These are phyloP conservation scores for Camponotus pennsylvanicus DNA, from an alignment of 1,140 invertebrate species.

Conservation along the genomic window DNA sequence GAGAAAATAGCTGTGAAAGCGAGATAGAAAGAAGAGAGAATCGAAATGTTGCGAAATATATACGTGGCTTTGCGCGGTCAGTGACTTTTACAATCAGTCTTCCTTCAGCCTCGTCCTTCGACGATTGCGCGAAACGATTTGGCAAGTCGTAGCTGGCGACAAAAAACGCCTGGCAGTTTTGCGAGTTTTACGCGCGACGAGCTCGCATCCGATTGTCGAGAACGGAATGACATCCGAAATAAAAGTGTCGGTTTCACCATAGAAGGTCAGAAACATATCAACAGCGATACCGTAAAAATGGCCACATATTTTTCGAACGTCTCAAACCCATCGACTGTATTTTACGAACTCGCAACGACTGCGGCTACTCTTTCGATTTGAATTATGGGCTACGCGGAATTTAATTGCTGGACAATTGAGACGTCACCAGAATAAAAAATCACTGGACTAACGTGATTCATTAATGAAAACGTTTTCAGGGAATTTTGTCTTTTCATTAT, in stretches of 20 bases:
- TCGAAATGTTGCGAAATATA: background rate
- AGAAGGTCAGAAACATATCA: slow-evolving; percentile 2
- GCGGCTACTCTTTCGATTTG: background rate
- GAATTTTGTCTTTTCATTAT: background rate
- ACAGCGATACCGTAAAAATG: slow-evolving; percentile 55
- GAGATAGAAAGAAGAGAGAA: background rate
- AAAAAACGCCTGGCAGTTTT: slow-evolving; percentile 23
- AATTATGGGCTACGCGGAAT: slow-evolving; percentile 26
- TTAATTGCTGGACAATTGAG: slow-evolving; percentile 40
- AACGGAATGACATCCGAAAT: slow-evolving; percentile 43
- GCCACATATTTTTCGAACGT: slow-evolving; percentile 57
- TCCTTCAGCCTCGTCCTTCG: background rate
- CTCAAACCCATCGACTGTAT: background rate
- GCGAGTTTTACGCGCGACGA: slow-evolving; percentile 61
- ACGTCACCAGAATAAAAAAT: background rate
- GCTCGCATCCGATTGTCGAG: slow-evolving; percentile 56
- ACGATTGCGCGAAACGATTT: slow-evolving; percentile 10
- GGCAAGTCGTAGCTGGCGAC: background rate
- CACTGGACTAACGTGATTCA: background rate
- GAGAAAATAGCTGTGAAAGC: slow-evolving; percentile 36
- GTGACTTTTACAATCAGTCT: slow-evolving; percentile 8
- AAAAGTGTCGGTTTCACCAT: slow-evolving; percentile 41
- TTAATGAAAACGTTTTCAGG: background rate
- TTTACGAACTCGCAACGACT: slow-evolving; percentile 47
- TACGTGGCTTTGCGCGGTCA: background rate